Evolutionary conservation across 2,888 invertebrate genomes (phyloP), one percentile per base, ranked within the genome.

Genomic region (Xylophagus ater): DNA sequence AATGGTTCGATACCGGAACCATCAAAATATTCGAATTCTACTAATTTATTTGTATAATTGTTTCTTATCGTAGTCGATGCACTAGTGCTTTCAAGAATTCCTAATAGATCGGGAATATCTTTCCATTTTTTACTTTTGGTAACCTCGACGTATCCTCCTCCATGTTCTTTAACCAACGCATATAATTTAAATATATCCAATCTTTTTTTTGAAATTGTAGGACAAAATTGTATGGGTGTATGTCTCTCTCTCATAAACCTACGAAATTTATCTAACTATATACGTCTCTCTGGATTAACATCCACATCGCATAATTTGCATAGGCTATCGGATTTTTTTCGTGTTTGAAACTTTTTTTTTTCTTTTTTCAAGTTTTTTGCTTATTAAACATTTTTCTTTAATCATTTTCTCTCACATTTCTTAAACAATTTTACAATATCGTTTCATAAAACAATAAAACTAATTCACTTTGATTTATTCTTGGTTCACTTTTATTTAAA

Each of bases 91-190:
- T 93, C 93, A 41, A 94, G 93, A 54, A 98, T 93, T 46, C 93
- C 93, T 50, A 97, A 72, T 53, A 88, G 73, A 41, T 90, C 90
- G 46, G 97, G 94, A 53, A 98, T 89, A 65, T 97, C 94, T 67
- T 98, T 97, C 98, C 98, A 98, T 55, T 89, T 88, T 70, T 98
- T 98, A 67, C 89, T 88, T 71, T 94, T 96, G 44, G 94, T 96
- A 53, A 97, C 96, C 85, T 96, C 94, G 68, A 93, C 83, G 76
- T 97, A 94, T 61, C 98, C 98, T n/a, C n/a, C n/a, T 62, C 96
- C 96, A 59, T 92, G 82, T 60, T 96, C 94, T 74, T 92, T 85
- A 65, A 97, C 96, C 67, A 84, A 84, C 69, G 88, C 76, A 70
- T 98, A 99, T 57, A 98, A 82, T 60, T 88, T 78, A 76, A 89